These are phyloP conservation scores for Heliconius cydno DNA, from an alignment of 2,888 invertebrate species.

Conservation along the genomic window DNA sequence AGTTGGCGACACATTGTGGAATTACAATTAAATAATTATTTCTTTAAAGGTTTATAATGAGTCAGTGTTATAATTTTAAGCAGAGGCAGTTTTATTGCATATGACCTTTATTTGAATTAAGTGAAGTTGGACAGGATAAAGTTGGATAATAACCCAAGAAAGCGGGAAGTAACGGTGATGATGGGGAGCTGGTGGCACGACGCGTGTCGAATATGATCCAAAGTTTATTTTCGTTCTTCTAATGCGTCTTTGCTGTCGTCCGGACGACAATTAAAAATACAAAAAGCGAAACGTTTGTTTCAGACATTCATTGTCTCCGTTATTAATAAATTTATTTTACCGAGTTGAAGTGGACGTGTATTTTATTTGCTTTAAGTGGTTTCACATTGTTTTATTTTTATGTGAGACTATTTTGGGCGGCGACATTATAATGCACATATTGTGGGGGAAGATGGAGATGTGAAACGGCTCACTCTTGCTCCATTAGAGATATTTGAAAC, in stretches of 20 bases:
- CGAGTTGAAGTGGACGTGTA: conserved; percentile 82
- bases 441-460: conserved; percentile 82
- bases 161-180: conserved; percentile 33
- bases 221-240: conserved; percentile 81
- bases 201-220: conserved; percentile 77
- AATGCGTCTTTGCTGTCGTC: conserved; percentile 80
- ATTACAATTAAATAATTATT: conserved; percentile 81
- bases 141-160: conserved; percentile 42
- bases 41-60: conserved; percentile 54
- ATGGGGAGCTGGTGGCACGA: conserved; percentile 37
- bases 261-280: conserved; percentile 83
- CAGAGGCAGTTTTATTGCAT: conserved; percentile 63
- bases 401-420: conserved; percentile 82
- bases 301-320: conserved; percentile 84
- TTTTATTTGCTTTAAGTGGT: conserved; percentile 84
- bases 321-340: conserved; percentile 84
- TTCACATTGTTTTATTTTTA: conserved; percentile 84
- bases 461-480: conserved; percentile 80
- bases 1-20: conserved; percentile 70
- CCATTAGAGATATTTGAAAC: conserved; percentile 83
- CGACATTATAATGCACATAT: conserved; percentile 81
- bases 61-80: conserved; percentile 62
- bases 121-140: conserved; percentile 42
- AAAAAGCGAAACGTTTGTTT: conserved; percentile 81
- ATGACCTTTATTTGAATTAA: conserved; percentile 56